phyloP scores from a whole-genome alignment of 2,888 invertebrate genomes.

The Pristionchus arcanus region DNA sequence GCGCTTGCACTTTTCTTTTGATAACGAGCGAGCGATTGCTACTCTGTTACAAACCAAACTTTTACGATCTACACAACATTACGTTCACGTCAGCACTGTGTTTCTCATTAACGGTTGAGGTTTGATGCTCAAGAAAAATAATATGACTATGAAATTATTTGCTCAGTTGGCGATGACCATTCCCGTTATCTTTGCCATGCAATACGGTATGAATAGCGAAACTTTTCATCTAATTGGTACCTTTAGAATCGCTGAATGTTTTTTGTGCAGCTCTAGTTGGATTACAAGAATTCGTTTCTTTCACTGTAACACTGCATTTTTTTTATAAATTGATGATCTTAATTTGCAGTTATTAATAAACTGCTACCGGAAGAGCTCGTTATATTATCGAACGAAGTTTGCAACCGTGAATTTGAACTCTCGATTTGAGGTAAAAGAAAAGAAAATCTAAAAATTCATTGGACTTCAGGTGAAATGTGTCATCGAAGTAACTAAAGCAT shows the following conservation, averaged over 20 bases:
- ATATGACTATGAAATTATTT: neutral
- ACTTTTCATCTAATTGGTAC: neutral
- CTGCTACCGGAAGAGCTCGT: neutral
- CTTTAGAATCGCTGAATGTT: neutral
- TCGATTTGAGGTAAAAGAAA: neutral
- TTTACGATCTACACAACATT: neutral
- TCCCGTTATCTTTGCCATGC: neutral
- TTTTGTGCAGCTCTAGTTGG: neutral
- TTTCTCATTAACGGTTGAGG: neutral
- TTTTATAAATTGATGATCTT: neutral
- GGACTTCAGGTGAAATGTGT: neutral
- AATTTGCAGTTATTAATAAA: neutral
- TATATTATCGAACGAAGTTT: neutral
- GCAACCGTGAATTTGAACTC: neutral
- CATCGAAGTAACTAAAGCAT: neutral
- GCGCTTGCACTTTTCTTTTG: neutral
- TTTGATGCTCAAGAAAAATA: neutral
- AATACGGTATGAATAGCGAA: neutral
- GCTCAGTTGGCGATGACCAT: neutral
- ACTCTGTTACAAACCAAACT: neutral
- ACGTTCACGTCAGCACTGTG: neutral
- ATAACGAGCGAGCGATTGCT: neutral
- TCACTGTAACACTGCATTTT: neutral
- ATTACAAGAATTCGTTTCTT: neutral
- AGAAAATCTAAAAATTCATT: neutral